phyloP scores from a whole-genome alignment of 2,888 invertebrate species.

The Tridacna crocea region DNA sequence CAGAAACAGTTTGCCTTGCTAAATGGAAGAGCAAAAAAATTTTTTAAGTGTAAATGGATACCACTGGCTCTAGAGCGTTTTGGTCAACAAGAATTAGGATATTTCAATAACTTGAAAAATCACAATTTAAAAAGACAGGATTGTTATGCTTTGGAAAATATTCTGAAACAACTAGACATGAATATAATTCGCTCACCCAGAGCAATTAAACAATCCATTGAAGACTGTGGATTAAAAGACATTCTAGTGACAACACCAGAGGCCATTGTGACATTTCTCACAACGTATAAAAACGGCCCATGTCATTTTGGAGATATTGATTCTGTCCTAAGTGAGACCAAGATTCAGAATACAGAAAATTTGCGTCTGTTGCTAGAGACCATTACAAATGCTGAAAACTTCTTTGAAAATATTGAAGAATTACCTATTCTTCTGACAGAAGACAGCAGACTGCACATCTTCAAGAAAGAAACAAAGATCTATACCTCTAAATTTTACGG shows the following conservation, averaged over 20 bases:
- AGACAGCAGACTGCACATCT: slow-evolving; percentile 14
- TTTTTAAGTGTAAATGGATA: not conserved
- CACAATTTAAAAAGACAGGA: too few species aligned
- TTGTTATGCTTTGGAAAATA: not conserved
- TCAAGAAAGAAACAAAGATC: not conserved
- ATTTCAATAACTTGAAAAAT: too few species aligned
- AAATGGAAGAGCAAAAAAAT: too few species aligned
- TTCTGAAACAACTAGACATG: slow-evolving; percentile 50
- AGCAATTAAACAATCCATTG: slow-evolving; percentile 31
- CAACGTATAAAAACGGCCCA: slow-evolving; percentile 15
- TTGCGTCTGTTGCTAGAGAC: slow-evolving; percentile 31
- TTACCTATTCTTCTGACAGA: slow-evolving; percentile 58
- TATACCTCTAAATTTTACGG: not conserved
- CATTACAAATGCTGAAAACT: slow-evolving; percentile 28
- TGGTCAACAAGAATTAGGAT: not conserved
- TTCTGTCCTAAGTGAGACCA: slow-evolving; percentile 28
- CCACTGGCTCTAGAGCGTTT: too few species aligned
- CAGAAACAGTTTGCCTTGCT: not conserved
- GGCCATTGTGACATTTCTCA: slow-evolving; percentile 44
- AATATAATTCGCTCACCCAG: slow-evolving; percentile 46
- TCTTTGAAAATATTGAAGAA: slow-evolving; percentile 32
- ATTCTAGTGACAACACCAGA: slow-evolving; percentile 28
- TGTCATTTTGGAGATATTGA: slow-evolving; percentile 15
- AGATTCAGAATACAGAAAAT: slow-evolving; percentile 21
- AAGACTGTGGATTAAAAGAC: slow-evolving; percentile 10